phyloP scores from a whole-genome alignment of 1,140 invertebrate genomes.

The Anastatus disparis region DNA sequence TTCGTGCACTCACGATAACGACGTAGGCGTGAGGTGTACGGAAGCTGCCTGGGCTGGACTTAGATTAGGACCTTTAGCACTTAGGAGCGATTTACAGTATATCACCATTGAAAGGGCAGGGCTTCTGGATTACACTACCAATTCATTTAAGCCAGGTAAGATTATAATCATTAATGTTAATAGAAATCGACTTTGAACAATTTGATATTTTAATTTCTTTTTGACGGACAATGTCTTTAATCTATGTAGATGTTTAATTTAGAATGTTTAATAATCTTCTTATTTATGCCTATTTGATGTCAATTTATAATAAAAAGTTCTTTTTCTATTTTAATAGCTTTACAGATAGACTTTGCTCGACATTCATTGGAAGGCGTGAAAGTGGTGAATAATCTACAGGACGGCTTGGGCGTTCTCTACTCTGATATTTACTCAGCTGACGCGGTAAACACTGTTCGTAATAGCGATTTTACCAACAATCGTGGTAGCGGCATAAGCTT shows the following conservation, averaged over 20 bases:
- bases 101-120: slow-evolving; percentile 92
- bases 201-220: too few relatives aligned
- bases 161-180: not conserved
- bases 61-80: slow-evolving; percentile 86
- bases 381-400: slow-evolving; percentile 84
- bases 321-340: slow-evolving; percentile 66
- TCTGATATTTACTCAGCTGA: slow-evolving; percentile 89
- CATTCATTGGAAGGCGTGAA: slow-evolving; percentile 89
- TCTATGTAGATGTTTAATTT: too few relatives aligned
- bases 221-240: too few relatives aligned
- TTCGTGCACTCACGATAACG: slow-evolving; percentile 87
- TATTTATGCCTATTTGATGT: too few relatives aligned
- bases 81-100: slow-evolving; percentile 87
- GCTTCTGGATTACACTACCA: slow-evolving; percentile 91
- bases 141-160: slow-evolving; percentile 83
- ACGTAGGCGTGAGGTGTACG: slow-evolving; percentile 90
- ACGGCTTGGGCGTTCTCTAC: slow-evolving; percentile 89
- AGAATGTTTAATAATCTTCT: too few relatives aligned
- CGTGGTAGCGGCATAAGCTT: slow-evolving; percentile 88
- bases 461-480: slow-evolving; percentile 90
- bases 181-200: too few relatives aligned
- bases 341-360: slow-evolving; percentile 96
- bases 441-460: slow-evolving; percentile 84
- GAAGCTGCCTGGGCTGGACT: slow-evolving; percentile 93
- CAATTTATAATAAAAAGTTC: not conserved